Evolutionary conservation across 1,140 invertebrate species (phyloP), one percentile per base, ranked within the genome.

Genomic region (Stegodyphus dumicola): DNA sequence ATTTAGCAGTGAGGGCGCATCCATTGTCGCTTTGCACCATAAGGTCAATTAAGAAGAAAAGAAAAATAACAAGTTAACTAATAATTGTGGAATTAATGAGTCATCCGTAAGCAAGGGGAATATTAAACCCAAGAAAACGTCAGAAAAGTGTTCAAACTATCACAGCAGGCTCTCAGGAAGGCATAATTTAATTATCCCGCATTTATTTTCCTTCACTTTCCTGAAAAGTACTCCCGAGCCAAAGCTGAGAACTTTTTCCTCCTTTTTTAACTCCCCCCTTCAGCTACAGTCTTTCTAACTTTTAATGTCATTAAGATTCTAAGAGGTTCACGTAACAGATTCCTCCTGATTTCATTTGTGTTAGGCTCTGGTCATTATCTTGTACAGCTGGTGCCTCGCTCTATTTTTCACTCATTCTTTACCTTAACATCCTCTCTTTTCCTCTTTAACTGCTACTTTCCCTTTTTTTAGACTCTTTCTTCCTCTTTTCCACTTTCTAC

Each of bases 11-110:
- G n/a, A 60, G 56, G 9, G 15, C 56, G 56, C 56, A 73, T 9
- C 77, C 51, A 65, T 54, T 67, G 65, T 33, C 15, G 66, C 65
- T n/a, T 71, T 54, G 54, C 79, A 81, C 70, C 79, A 81, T 56
- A 81, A 81, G 79, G 70, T 74, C 70, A 81, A 81, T 81, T 81
- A 81, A 64, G 79, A 73, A 54, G 77, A 7, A 48, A 81, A 74
- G 69, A 81, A 74, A 81, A 81, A 73, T 74, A 81, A 15, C 70
- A 71, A 71, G 70, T 74, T 74, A 74, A 74, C 79, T 81, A 65
- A 81, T 81, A 81, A 81, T 81, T 60, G 79, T 81, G 60, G 70
- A 81, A 74, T 81, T 81, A 81, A 81, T 81, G 79, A 81, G 79
- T 81, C 70, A 65, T 74, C 78, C 78, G 67, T 80, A 80, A 80